phyloP scores from a whole-genome alignment of 1,140 invertebrate species.

The Drosophila nikananu region DNA sequence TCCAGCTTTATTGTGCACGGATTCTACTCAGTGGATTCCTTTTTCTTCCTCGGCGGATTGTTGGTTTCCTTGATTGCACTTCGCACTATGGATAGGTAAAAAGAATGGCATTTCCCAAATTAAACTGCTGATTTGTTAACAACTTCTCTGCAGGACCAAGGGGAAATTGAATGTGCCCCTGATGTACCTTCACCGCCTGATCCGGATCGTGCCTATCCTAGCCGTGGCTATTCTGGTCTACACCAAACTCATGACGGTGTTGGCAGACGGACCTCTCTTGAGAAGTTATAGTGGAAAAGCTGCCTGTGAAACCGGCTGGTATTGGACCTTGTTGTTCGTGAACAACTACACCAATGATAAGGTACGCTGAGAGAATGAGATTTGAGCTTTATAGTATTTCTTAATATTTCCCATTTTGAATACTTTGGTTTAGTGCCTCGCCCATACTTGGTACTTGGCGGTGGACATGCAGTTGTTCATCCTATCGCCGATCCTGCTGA shows the following conservation, averaged over 20 bases:
- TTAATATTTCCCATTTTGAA: neutral
- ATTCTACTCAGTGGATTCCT: constrained; percentile 89
- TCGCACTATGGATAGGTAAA: constrained; percentile 88
- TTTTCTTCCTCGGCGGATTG: constrained; percentile 89
- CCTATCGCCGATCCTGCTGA: constrained; percentile 90
- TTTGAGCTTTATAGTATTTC: neutral
- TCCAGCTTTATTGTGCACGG: constrained; percentile 87
- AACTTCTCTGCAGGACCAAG: constrained; percentile 27
- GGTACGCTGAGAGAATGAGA: constrained; percentile 87
- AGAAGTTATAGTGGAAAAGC: constrained; percentile 3
- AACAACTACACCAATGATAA: constrained; percentile 58
- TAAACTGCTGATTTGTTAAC: neutral
- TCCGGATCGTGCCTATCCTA: neutral
- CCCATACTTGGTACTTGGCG: neutral
- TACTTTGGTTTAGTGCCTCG: neutral
- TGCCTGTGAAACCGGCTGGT: constrained; percentile 67
- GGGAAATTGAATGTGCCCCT: constrained; percentile 4
- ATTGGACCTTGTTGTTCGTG: constrained; percentile 51
- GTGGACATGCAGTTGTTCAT: constrained; percentile 89
- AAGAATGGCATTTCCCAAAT: neutral
- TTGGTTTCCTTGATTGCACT: constrained; percentile 88
- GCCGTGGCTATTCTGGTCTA: constrained; percentile 5
- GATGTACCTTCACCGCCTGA: constrained; percentile 1
- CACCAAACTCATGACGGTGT: constrained; percentile 15
- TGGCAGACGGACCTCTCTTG: neutral